A percentile compares a stretch with the other conserved stretches of the same genome.
Evolutionary conservation across 2,797 vertebrate species (phyloP).

Genomic region (Emys orbicularis): DNA sequence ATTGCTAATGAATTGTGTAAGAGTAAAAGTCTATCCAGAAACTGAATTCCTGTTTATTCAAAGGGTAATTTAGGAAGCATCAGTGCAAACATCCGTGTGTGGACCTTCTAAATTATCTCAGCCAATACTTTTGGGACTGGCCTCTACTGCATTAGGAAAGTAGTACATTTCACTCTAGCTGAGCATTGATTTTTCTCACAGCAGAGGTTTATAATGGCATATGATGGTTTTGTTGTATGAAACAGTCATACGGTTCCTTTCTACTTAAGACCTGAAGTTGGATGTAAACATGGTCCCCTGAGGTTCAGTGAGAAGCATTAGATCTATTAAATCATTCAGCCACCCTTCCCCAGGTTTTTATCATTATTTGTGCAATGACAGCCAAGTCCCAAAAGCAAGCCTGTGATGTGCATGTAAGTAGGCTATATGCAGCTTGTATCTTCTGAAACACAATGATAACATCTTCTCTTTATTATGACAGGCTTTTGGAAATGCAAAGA

Average conservation of each 20-base stretch:
- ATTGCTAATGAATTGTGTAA: constrained; percentile 43
- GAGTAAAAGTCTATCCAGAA: neutral
- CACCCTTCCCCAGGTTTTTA: neutral
- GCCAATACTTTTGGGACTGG: neutral
- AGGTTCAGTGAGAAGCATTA: rapidly evolving
- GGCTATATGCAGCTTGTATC: neutral
- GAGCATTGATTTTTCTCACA: neutral
- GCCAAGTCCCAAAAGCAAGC: neutral
- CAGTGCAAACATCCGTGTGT: neutral
- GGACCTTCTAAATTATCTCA: neutral
- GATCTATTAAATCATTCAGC: neutral
- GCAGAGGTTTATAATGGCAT: neutral
- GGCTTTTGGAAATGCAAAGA: constrained; percentile 98
- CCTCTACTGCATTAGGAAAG: neutral
- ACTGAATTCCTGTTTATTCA: neutral
- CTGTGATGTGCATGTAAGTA: rapidly evolving
- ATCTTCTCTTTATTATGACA: constrained; percentile 76
- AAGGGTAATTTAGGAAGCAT: neutral
- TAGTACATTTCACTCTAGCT: neutral
- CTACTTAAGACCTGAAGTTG: neutral
- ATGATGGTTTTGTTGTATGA: neutral
- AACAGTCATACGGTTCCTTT: neutral
- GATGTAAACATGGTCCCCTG: neutral
- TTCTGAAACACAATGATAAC: neutral
- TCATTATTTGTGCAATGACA: neutral